phyloP scores from a whole-genome alignment of 1,140 invertebrate species.

The Heliconius melpomene region DNA sequence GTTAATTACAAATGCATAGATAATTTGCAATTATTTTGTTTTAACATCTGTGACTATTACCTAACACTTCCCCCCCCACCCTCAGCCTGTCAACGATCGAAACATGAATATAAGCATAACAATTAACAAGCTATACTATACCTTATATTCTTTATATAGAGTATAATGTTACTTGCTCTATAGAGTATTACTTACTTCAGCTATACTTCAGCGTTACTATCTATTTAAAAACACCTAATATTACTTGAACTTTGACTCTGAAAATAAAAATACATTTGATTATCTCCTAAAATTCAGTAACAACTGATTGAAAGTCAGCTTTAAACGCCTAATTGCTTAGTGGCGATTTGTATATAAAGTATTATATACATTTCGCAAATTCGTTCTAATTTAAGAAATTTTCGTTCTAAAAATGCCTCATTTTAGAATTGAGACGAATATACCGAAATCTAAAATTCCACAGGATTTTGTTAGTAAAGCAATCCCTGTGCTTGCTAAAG shows the following conservation, averaged over 20 bases:
- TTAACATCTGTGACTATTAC: too few relatives aligned
- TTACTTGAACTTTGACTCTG: not conserved
- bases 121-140: too few relatives aligned
- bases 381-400: not conserved
- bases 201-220: not conserved
- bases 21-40: too few relatives aligned
- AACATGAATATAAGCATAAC: too few relatives aligned
- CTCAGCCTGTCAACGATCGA: too few relatives aligned
- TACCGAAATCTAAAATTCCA: constrained; percentile 81
- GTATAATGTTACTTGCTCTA: too few relatives aligned
- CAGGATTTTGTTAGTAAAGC: constrained; percentile 81
- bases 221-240: constrained; percentile 6
- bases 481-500: constrained; percentile 81
- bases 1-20: too few relatives aligned
- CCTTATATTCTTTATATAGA: too few relatives aligned
- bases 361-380: too few relatives aligned
- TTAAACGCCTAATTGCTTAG: not conserved
- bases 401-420: constrained; percentile 81
- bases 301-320: not conserved
- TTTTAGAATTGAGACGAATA: constrained; percentile 84
- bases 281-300: not conserved
- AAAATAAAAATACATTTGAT: not conserved
- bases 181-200: too few relatives aligned
- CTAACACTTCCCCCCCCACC: too few relatives aligned
- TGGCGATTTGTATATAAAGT: not conserved